Evolutionary conservation across 2,888 invertebrate species (phyloP), one percentile per base, ranked within the genome.

Genomic region (Teinopalpus imperialis): DNA sequence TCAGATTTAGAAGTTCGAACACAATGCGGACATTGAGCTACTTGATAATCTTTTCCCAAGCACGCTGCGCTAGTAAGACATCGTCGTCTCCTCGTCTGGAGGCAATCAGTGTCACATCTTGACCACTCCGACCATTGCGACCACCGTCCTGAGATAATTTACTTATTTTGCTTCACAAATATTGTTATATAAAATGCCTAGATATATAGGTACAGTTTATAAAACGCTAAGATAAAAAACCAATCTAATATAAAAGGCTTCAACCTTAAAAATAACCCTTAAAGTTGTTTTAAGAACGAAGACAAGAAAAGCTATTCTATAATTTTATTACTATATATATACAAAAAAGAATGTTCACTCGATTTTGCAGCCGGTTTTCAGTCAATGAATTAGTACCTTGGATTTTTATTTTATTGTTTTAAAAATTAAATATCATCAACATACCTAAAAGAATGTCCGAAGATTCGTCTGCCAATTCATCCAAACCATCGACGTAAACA

Each of bases 81-180:
- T 52, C 93, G 92, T 55, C 94, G 89, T 51, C 97, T 92, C 53
- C 97, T 91, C 52, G 93, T 93, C 74, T 97, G 96, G 47, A 93
- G 92, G 75, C 98, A 98, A 74, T 97, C 96, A 23, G 93, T 90
- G 66, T 95, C 95, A 75, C 98, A 98, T 42, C 93, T 91, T 7
- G 97, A 96, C 97, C 97, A 98, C 21, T 95, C 93, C 2, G 97
- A 95, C 96, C 97, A 97, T 53, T 92, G 90, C 0, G 95, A 93
- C 96, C 96, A 96, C 35, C 92, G 90, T 52, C 95, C 95, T 87
- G 43, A 10, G 51, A 53, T 3, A 16, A n/a, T 16, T 16, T 16
- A 16, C 4, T 20, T 9, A 8, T 6, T n/a, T 10, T 18, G 13
- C 23, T 1, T 20, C 14, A 9, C 16, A 4, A 3, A 16, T 16